A percentile compares a stretch with the other conserved stretches of the same genome.
Evolutionary conservation across 2,113 vertebrate species (phyloP).

Genomic region (Marmota flaviventris): DNA sequence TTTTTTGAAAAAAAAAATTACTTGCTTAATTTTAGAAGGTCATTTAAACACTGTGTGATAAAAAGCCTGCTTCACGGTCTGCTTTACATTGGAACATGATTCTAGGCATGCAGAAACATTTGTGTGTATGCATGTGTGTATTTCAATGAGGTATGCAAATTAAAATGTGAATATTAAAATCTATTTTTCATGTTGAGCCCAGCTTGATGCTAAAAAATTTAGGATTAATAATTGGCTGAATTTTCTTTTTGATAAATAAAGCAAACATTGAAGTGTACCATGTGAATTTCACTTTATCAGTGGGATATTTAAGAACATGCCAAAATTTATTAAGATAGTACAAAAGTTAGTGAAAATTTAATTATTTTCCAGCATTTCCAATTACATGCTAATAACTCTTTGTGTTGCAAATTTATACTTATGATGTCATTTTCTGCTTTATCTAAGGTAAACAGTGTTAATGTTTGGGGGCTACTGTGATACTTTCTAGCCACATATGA

Average conservation of each 20-base stretch:
- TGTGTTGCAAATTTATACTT: neutral
- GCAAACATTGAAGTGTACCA: neutral
- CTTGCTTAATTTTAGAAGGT: neutral
- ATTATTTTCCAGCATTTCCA: neutral
- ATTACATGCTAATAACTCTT: neutral
- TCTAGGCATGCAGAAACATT: neutral
- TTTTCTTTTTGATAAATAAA: constrained; percentile 46
- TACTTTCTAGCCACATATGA: neutral
- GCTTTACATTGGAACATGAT: neutral
- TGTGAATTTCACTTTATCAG: neutral
- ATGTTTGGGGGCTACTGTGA: neutral
- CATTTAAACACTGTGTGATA: neutral
- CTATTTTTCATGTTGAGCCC: neutral
- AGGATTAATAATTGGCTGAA: neutral
- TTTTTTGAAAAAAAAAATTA: neutral
- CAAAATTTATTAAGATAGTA: constrained; percentile 9
- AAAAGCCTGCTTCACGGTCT: neutral
- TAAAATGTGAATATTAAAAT: constrained; percentile 22
- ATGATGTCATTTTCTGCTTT: neutral
- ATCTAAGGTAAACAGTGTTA: neutral
- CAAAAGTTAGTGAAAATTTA: neutral
- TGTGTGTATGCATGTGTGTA: neutral
- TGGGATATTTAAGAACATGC: neutral
- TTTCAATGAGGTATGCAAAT: neutral
- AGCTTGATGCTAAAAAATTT: neutral